phyloP scores from a whole-genome alignment of 2,113 vertebrate species.

The Ictalurus punctatus region DNA sequence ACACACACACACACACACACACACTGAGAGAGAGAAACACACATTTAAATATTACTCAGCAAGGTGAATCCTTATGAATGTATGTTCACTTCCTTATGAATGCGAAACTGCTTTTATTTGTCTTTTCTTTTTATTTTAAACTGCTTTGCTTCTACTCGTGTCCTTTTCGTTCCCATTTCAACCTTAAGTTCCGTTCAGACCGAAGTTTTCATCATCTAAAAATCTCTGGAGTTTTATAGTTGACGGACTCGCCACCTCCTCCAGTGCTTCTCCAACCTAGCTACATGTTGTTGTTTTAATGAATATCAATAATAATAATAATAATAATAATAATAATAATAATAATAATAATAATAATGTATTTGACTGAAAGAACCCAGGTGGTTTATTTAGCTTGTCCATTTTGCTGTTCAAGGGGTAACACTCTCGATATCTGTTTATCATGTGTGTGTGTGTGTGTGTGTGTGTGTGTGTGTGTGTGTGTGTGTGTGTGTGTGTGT shows the following conservation, averaged over 20 bases:
- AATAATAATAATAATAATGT: slow-evolving; percentile 62
- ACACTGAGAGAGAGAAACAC: neutral
- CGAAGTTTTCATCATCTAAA: neutral
- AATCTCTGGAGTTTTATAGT: neutral
- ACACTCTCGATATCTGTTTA: slow-evolving; percentile 37
- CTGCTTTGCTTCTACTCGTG: neutral
- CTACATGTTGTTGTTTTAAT: slow-evolving; percentile 49
- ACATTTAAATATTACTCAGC: slow-evolving; percentile 16
- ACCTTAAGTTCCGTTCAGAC: neutral
- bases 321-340: slow-evolving; percentile 53
- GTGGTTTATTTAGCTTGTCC: slow-evolving; percentile 59
- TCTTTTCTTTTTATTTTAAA: neutral
- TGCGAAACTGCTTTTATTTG: slow-evolving; percentile 11
- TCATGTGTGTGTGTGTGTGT: neutral
- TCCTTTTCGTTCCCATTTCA: neutral
- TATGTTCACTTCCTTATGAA: slow-evolving; percentile 23
- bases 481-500: neutral
- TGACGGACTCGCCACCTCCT: slow-evolving; percentile 15
- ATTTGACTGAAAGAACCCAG: slow-evolving; percentile 73
- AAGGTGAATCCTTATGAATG: slow-evolving; percentile 44
- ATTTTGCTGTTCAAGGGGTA: slow-evolving; percentile 63
- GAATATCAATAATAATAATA: slow-evolving; percentile 46
- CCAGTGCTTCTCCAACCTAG: slow-evolving; percentile 54
- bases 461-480: neutral
- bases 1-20: neutral